Percentiles rank a stretch among this genome's conserved stretches.
Conservation (phyloP, 2,888 invertebrate species). For the Tetragnatha montana region DNA sequence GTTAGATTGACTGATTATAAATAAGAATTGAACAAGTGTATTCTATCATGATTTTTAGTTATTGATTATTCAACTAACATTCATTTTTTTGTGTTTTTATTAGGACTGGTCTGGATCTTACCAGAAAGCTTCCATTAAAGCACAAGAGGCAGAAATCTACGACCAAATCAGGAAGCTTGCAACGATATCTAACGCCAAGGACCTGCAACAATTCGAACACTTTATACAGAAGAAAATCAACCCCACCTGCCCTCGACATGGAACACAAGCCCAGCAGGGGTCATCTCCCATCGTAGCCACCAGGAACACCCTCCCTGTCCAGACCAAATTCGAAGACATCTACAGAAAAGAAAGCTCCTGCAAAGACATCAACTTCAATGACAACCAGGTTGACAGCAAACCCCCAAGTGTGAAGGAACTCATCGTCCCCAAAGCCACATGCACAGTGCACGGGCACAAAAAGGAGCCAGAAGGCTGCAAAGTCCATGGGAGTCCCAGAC, state of each 20-base stretch:
- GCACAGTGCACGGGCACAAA: conserved; percentile 55
- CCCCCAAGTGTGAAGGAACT: conserved; percentile 50
- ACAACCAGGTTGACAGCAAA: conserved; percentile 42
- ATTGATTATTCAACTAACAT: not conserved
- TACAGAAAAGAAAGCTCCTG: conserved; percentile 61
- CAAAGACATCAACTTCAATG: conserved; percentile 64
- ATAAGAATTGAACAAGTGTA: too few species aligned
- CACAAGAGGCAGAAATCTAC: conserved; percentile 48
- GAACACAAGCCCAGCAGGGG: not conserved
- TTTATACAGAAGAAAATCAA: conserved; percentile 42
- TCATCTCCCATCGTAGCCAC: conserved; percentile 13
- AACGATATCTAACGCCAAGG: conserved; percentile 35
- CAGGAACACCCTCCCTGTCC: conserved; percentile 1
- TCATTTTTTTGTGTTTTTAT: conserved; percentile 17
- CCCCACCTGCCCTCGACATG: conserved; percentile 45
- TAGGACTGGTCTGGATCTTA: conserved; percentile 69
- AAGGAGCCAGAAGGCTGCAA: conserved; percentile 23
- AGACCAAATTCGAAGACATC: conserved; percentile 53
- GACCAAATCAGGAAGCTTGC: conserved; percentile 60
- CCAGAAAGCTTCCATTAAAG: conserved; percentile 45
- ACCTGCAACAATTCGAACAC: conserved; percentile 50
- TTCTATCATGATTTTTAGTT: too few species aligned
- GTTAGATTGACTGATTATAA: too few species aligned
- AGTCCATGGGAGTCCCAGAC: conserved; percentile 35
- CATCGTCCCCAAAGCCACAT: conserved; percentile 46